Conservation (phyloP, 1,140 invertebrate species). For the Pristionchus pacificus region DNA sequence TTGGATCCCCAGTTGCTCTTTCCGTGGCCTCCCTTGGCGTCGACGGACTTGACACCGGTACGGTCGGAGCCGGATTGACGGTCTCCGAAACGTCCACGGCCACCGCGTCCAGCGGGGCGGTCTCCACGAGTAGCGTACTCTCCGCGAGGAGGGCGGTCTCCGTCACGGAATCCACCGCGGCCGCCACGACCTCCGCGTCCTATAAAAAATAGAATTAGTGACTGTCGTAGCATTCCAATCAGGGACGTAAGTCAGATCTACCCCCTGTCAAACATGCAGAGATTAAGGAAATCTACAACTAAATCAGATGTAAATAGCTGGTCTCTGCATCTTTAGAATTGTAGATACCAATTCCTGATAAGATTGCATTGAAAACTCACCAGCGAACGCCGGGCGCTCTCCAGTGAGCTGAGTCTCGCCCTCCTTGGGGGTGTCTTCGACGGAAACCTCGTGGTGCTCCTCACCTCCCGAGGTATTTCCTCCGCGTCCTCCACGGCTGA, state of each 20-base stretch:
- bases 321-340: neutral
- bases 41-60: slow-evolving; percentile 33
- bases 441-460: neutral
- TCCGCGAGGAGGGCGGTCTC: slow-evolving; percentile 18
- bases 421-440: neutral
- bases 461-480: neutral
- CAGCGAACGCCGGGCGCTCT: no score
- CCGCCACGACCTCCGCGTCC: neutral
- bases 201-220: no score
- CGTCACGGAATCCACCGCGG: neutral
- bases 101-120: slow-evolving; percentile 16
- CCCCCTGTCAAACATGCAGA: neutral
- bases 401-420: neutral
- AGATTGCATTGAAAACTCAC: no score
- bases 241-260: no score
- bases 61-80: slow-evolving; percentile 37
- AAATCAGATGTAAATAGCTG: neutral
- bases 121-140: slow-evolving; percentile 19
- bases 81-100: slow-evolving; percentile 19
- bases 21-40: slow-evolving; percentile 41
- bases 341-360: no score
- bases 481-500: neutral
- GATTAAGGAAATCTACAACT: neutral
- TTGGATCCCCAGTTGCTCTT: slow-evolving; percentile 41
- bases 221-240: neutral